A percentile compares a stretch with the other conserved stretches of the same genome.
These are phyloP conservation scores for Phoxinus phoxinus DNA, from an alignment of 2,113 vertebrate genomes.

Conservation along the genomic window DNA sequence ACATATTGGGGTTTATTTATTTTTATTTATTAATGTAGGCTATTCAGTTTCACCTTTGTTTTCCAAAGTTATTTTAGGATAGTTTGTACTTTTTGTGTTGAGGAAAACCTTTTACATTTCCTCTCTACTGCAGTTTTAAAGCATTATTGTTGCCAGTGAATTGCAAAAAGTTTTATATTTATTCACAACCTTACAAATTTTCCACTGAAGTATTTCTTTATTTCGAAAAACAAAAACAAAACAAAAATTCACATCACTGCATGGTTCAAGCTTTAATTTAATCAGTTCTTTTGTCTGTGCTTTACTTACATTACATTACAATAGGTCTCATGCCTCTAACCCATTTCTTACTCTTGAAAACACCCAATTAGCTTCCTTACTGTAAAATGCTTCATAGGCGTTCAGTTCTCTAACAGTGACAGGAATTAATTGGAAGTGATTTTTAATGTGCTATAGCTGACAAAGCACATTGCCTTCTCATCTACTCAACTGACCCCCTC, in stretches of 20 bases:
- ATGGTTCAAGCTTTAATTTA: background rate
- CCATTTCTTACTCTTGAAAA: conserved; percentile 28
- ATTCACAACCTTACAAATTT: background rate
- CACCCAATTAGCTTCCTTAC: conserved; percentile 40
- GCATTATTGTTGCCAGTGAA: background rate
- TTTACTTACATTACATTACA: background rate
- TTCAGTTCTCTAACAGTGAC: conserved; percentile 22
- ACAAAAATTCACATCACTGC: too few species aligned
- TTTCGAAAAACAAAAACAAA: too few species aligned
- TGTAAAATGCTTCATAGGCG: conserved; percentile 25
- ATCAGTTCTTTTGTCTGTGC: background rate
- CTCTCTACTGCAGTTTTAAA: background rate
- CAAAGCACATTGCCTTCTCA: conserved; percentile 30
- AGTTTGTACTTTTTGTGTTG: background rate
- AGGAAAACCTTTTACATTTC: background rate
- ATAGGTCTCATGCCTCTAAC: background rate
- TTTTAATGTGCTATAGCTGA: conserved; percentile 33
- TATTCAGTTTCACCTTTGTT: background rate
- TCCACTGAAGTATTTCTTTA: too few species aligned
- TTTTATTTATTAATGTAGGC: background rate
- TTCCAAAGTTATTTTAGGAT: background rate
- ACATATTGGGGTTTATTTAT: too few species aligned
- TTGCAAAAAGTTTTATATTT: background rate
- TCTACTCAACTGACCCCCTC: conserved; percentile 12
- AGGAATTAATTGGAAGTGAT: conserved; percentile 46